Percentiles rank a stretch among this genome's conserved stretches.
Evolutionary conservation across 64 coral and sea anemone species (phyloP).

Genomic region (Stylophora pistillata): DNA sequence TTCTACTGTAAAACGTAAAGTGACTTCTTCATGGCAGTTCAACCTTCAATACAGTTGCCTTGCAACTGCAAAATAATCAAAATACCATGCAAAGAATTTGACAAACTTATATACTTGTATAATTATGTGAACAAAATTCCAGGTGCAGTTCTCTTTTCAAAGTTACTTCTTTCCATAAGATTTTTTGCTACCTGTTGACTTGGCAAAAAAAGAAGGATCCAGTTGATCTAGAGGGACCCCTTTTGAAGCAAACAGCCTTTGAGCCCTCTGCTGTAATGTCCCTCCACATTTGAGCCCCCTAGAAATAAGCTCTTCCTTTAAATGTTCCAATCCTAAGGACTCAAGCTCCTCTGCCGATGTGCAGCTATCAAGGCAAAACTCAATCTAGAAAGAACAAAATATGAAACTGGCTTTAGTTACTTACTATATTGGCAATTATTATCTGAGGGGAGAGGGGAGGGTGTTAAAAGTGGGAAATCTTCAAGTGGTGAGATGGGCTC

Average conservation of each 20-base stretch:
- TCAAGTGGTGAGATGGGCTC: too few species aligned
- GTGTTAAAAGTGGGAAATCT: too few species aligned
- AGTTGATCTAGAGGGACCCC: constrained; percentile 74
- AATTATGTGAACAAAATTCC: too few species aligned
- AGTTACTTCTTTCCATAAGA: constrained; percentile 47
- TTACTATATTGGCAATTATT: neutral
- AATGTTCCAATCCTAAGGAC: constrained; percentile 67
- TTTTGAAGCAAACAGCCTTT: constrained; percentile 87
- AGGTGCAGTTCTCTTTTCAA: too few species aligned
- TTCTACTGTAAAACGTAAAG: too few species aligned
- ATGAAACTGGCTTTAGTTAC: neutral
- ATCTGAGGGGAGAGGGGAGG: too few species aligned
- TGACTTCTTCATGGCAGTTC: too few species aligned
- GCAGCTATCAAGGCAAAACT: constrained; percentile 66
- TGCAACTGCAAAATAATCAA: too few species aligned
- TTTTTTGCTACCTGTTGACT: constrained; percentile 62
- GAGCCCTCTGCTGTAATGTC: constrained; percentile 93
- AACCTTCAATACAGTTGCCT: too few species aligned
- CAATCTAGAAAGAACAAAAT: neutral
- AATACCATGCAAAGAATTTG: too few species aligned
- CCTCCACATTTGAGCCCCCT: constrained; percentile 96
- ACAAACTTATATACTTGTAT: too few species aligned
- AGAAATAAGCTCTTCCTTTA: constrained; percentile 75
- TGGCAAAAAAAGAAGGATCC: constrained; percentile 83
- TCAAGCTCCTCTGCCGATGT: constrained; percentile 65